Evolutionary conservation across 2,113 vertebrate species (phyloP).

Genomic region (Muntiacus reevesi): DNA sequence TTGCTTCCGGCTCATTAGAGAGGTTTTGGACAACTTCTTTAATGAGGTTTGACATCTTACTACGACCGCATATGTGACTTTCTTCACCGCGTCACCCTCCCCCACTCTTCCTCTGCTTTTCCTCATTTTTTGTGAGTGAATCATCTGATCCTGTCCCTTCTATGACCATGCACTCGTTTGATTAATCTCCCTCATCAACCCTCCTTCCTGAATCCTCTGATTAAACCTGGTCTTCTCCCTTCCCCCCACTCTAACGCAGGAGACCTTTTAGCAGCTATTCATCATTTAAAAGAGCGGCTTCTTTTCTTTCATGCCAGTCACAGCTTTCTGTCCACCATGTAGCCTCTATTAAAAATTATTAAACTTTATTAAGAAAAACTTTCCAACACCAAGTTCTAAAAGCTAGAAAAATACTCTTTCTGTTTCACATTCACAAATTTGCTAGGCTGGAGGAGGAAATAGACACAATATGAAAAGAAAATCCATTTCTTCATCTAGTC

Average conservation of each 20-base stretch:
- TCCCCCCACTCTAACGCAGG: background rate
- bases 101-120: background rate
- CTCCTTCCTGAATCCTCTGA: constrained; percentile 54
- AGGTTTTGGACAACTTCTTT: constrained; percentile 71
- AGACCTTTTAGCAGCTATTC: constrained; percentile 27
- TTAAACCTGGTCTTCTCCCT: constrained; percentile 37
- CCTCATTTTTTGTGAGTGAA: constrained; percentile 3
- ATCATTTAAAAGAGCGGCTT: constrained; percentile 30
- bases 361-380: background rate
- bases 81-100: background rate
- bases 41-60: constrained; percentile 70
- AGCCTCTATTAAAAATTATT: constrained; percentile 33
- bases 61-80: constrained; percentile 53
- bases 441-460: background rate
- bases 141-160: constrained; percentile 1
- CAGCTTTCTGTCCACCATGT: background rate
- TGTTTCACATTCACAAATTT: background rate
- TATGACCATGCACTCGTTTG: constrained; percentile 18
- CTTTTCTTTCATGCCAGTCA: constrained; percentile 9
- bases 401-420: background rate
- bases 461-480: background rate
- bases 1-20: constrained; percentile 75
- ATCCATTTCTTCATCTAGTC: background rate
- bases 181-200: constrained; percentile 58
- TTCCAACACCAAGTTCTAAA: constrained; percentile 27